Base-by-base conservation (phyloP, 2,113 vertebrate species). In the Monopterus albus region DNA sequence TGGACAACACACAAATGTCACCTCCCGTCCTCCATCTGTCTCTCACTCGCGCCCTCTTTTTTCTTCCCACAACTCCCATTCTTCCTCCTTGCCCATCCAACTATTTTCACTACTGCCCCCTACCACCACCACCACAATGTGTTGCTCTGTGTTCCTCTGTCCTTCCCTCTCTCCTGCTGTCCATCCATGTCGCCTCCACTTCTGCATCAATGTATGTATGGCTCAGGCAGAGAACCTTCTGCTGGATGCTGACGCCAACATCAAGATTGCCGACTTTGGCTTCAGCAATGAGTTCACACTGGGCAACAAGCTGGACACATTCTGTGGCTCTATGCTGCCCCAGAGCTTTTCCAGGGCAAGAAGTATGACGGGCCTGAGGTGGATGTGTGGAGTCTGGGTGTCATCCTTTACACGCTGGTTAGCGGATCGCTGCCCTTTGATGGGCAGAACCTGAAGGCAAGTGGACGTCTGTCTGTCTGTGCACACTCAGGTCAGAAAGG, bases 241-340 rank as follows among this genome's bases (percentile, higher is more conserved):
- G 67, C 91, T 97, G 86, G 96, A 98, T 0, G 94, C 95, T 0
- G 95, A 98, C 5, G 92, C 94, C 87, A 97, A 97, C 85, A 97
- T 98, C 82, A 97, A 98, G 79, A 97, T 98, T 0, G 96, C 96
- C 0, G 96, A 98, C 85, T 98, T 98, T 0, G 96, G 96, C 50
- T 98, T 98, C 93, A 98, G 96, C 91, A 98, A 98, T 0, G 96
- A 98, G 88, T 98, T 98, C 91, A 95, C 94, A 0, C 83, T 96
- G 67, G 96, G 96, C 35, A 95, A 93, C 40, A 98, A 98, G 85
- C 91, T 98, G 87, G 96, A 98, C 93, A 98, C 96, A 0, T 98
- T 98, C 90, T 98, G 96, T 0, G 96, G 96, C 52, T 96, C 0
- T 97, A 98, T 2, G 96, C 96, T 0, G 96, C 96, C 1, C 96